Conservation (phyloP, 1,140 invertebrate genomes). For the Gonatopus flavifemur region DNA sequence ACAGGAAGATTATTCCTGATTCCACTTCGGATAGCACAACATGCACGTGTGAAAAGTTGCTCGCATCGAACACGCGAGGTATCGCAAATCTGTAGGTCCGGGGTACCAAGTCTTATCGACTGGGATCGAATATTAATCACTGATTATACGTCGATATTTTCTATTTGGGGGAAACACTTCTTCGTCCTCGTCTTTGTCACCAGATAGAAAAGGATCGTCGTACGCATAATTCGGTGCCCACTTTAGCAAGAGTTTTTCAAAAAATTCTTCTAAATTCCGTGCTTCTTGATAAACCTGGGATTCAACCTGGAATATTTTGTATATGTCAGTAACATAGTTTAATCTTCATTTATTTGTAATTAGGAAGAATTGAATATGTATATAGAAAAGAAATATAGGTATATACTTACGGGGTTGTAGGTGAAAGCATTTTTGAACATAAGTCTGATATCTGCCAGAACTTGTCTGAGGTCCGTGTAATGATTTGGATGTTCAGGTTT, state of each 20-base stretch:
- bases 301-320: slow-evolving; percentile 65
- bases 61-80: slow-evolving; percentile 22
- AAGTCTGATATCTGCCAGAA: slow-evolving; percentile 79
- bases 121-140: slow-evolving; percentile 55
- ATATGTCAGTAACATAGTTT: slow-evolving; percentile 5
- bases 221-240: slow-evolving; percentile 77
- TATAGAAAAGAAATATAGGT: background rate
- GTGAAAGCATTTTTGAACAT: slow-evolving; percentile 86
- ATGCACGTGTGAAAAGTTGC: slow-evolving; percentile 15
- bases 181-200: slow-evolving; percentile 56
- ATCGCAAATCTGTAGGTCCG: background rate
- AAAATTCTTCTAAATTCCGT: slow-evolving; percentile 82
- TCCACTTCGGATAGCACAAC: background rate
- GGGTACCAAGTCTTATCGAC: too few relatives aligned
- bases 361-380: background rate
- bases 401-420: slow-evolving; percentile 77
- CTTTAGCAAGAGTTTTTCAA: slow-evolving; percentile 78
- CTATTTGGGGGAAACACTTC: slow-evolving; percentile 59
- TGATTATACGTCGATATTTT: slow-evolving; percentile 62
- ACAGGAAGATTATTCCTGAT: background rate
- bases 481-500: slow-evolving; percentile 70
- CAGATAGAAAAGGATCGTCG: slow-evolving; percentile 54
- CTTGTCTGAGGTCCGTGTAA: slow-evolving; percentile 75
- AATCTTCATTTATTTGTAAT: slow-evolving; percentile 1
- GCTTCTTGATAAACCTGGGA: slow-evolving; percentile 83